These are phyloP conservation scores for Pristionchus arcanus DNA, from an alignment of 2,888 invertebrate species.

Conservation along the genomic window DNA sequence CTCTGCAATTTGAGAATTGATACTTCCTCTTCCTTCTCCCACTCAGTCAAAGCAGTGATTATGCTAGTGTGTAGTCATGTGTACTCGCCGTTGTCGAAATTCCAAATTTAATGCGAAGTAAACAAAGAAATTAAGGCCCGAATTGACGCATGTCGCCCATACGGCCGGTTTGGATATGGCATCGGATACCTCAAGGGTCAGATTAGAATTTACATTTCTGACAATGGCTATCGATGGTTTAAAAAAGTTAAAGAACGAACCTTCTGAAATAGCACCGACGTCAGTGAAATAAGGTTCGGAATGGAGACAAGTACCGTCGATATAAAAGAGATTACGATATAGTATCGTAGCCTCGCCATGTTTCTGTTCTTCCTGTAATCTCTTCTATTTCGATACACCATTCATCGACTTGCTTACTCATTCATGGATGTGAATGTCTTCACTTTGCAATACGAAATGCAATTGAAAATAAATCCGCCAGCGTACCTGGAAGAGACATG, in stretches of 20 bases:
- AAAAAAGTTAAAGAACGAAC: neutral
- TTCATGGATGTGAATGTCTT: constrained; percentile 57
- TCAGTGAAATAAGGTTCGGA: constrained; percentile 60
- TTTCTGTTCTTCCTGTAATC: constrained; percentile 50
- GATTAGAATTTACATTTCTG: neutral
- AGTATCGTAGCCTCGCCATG: constrained; percentile 58
- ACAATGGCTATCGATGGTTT: neutral
- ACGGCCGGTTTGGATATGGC: constrained; percentile 59
- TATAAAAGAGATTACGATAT: constrained; percentile 57
- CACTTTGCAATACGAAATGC: constrained; percentile 58
- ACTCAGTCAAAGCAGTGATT: neutral
- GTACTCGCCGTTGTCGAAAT: constrained; percentile 64
- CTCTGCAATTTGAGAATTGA: neutral
- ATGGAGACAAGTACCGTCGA: constrained; percentile 59
- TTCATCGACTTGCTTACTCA: constrained; percentile 47
- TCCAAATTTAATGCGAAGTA: constrained; percentile 66
- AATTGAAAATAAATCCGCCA: constrained; percentile 57
- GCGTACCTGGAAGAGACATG: constrained; percentile 44
- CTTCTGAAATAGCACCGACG: constrained; percentile 56
- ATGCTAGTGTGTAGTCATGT: constrained; percentile 53
- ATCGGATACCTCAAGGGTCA: constrained; percentile 55
- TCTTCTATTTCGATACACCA: too few species aligned
- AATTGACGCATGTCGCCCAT: constrained; percentile 60
- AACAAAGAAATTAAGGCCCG: constrained; percentile 58
- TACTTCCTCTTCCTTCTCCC: neutral